Evolutionary conservation across 2,113 vertebrate genomes (phyloP).

Genomic region (Glaucidium brasilianum): DNA sequence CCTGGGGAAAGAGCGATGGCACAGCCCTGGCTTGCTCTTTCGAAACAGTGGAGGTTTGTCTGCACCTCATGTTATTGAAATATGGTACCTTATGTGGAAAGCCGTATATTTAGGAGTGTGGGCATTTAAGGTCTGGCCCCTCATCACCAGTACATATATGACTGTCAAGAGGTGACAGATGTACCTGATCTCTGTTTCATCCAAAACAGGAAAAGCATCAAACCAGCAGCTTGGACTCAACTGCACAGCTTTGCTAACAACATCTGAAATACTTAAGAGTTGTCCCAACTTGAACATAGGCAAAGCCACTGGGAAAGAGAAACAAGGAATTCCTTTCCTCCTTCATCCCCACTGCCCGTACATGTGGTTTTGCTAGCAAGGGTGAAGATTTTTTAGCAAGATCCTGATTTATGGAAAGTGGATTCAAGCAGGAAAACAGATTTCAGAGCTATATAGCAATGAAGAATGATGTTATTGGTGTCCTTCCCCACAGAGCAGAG

Average conservation of each 20-base stretch:
- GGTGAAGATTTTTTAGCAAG: not conserved
- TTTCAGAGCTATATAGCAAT: not conserved
- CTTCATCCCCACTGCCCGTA: not conserved
- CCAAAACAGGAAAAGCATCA: not conserved
- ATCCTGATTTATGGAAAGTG: not conserved
- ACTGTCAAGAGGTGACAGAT: not conserved
- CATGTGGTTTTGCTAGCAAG: not conserved
- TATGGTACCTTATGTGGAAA: not conserved
- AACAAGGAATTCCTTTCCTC: not conserved
- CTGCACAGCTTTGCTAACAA: not conserved
- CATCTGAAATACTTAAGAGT: not conserved
- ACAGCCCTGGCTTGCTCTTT: not conserved
- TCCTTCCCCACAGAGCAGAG: not conserved
- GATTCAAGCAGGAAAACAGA: not conserved
- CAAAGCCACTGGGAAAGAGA: not conserved
- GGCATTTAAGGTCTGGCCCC: not conserved
- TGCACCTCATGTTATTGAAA: accelerated
- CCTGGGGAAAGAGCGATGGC: not conserved
- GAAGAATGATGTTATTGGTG: accelerated
- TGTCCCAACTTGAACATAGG: not conserved
- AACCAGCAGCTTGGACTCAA: not conserved
- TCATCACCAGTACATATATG: not conserved
- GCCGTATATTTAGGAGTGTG: not conserved
- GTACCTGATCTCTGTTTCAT: not conserved
- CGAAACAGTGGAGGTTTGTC: not conserved